These are phyloP conservation scores for Stramonita haemastoma DNA, from an alignment of 2,888 invertebrate species.

Conservation along the genomic window DNA sequence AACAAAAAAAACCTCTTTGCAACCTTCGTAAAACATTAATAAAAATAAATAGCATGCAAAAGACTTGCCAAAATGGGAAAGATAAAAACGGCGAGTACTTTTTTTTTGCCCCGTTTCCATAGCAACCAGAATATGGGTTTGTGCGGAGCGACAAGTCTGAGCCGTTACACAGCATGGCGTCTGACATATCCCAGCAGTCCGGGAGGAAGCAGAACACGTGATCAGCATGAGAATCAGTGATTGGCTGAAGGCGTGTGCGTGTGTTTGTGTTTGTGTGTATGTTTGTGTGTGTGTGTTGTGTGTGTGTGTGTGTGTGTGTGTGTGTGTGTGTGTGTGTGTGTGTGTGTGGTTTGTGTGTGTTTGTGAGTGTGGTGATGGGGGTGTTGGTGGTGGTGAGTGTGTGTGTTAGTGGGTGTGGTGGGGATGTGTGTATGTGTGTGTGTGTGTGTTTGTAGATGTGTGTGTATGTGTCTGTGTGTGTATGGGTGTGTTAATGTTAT, in stretches of 20 bases:
- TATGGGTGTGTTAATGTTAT: too few relatives aligned
- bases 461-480: too few relatives aligned
- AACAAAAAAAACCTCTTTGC: too few relatives aligned
- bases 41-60: neutral
- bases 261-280: neutral
- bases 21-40: neutral
- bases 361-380: too few relatives aligned
- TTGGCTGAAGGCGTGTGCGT: neutral
- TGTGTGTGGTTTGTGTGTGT: too few relatives aligned
- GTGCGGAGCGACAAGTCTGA: neutral
- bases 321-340: too few relatives aligned
- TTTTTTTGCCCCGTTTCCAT: neutral
- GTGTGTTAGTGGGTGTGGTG: too few relatives aligned
- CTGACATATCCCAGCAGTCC: neutral
- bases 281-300: too few relatives aligned
- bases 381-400: too few relatives aligned
- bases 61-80: neutral
- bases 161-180: neutral
- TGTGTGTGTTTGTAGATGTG: too few relatives aligned
- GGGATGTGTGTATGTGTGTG: too few relatives aligned
- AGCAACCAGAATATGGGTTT: neutral
- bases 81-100: neutral
- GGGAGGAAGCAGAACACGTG: neutral
- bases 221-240: neutral
- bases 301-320: too few relatives aligned